Percentiles rank a stretch among this genome's conserved stretches.
Conservation (phyloP, 2,888 invertebrate genomes). For the Empis stercorea region DNA sequence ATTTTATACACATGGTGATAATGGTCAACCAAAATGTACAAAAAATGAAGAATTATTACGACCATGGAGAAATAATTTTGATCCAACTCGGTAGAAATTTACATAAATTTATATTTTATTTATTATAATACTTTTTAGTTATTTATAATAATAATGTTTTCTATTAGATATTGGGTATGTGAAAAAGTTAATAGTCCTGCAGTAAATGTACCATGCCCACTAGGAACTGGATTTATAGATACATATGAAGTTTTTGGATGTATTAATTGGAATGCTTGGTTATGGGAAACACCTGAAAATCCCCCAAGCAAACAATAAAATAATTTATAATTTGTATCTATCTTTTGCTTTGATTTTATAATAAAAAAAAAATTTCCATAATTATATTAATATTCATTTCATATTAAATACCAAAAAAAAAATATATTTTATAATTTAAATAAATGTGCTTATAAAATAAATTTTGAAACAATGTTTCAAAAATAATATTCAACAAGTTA, state of each 20-base stretch:
- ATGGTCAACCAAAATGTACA: slow-evolving; percentile 7
- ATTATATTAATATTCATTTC: too few relatives aligned
- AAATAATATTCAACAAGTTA: too few relatives aligned
- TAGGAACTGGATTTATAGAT: neutral
- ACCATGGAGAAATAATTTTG: slow-evolving; percentile 8
- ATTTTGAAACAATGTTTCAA: too few relatives aligned
- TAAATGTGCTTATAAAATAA: too few relatives aligned
- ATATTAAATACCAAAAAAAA: too few relatives aligned
- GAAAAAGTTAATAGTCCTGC: neutral
- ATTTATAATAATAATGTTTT: too few relatives aligned
- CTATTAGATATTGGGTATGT: slow-evolving; percentile 6
- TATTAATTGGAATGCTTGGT: slow-evolving; percentile 5
- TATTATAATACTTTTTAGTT: too few relatives aligned
- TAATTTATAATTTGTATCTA: too few relatives aligned
- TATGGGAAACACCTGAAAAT: slow-evolving; percentile 2
- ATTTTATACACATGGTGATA: slow-evolving; percentile 1
- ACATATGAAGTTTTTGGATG: neutral
- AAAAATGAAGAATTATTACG: neutral
- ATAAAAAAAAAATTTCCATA: too few relatives aligned
- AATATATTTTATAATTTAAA: too few relatives aligned
- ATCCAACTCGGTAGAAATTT: slow-evolving; percentile 1
- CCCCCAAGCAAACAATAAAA: neutral
- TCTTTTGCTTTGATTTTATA: too few relatives aligned
- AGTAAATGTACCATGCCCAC: neutral
- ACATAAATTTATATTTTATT: too few relatives aligned